Evolutionary conservation across 2,113 vertebrate genomes (phyloP).

Genomic region (Lutjanus erythropterus): DNA sequence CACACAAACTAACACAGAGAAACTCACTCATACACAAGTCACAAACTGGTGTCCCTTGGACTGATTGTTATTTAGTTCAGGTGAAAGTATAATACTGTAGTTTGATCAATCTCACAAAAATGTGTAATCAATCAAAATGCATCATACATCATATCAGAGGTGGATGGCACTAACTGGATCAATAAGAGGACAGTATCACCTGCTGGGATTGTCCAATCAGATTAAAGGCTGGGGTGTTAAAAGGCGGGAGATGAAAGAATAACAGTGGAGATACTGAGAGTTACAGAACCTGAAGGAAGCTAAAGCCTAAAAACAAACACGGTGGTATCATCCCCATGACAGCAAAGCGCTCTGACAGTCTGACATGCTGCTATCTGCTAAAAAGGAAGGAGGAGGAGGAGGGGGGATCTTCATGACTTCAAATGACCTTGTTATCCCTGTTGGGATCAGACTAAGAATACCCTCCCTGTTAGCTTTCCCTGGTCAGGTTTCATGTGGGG

Average conservation of each 20-base stretch:
- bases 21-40: neutral
- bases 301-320: constrained; percentile 69
- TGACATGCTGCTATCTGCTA: constrained; percentile 59
- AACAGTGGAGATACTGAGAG: constrained; percentile 66
- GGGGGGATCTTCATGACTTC: constrained; percentile 47
- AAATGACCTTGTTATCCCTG: constrained; percentile 75
- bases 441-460: constrained; percentile 72
- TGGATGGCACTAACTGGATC: neutral
- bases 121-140: neutral
- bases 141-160: neutral
- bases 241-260: constrained; percentile 73
- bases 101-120: neutral
- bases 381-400: constrained; percentile 28
- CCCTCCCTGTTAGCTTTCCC: constrained; percentile 58
- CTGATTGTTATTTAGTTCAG: too few species aligned
- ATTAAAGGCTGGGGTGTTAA: constrained; percentile 69
- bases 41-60: neutral
- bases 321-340: constrained; percentile 45
- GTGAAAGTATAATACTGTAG: neutral
- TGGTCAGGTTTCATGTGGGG: constrained; percentile 66
- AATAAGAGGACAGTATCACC: neutral
- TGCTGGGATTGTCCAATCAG: constrained; percentile 66
- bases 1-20: constrained; percentile 13
- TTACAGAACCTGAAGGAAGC: constrained; percentile 45
- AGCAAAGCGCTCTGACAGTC: constrained; percentile 41